Base-by-base conservation (phyloP, 2,113 vertebrate species). In the Carollia perspicillata region DNA sequence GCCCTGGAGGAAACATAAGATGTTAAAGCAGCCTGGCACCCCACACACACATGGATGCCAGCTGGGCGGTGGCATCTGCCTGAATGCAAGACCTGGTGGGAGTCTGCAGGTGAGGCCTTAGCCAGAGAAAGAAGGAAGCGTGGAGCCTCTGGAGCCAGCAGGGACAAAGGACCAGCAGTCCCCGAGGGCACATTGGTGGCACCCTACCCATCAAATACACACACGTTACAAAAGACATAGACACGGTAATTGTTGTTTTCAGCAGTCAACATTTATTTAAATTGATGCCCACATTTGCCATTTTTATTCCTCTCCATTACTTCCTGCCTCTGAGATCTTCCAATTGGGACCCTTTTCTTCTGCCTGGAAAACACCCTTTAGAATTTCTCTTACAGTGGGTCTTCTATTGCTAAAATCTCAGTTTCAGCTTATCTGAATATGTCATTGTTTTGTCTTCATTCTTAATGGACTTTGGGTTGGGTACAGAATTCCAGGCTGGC, bases 211-310 rank as follows among this genome's bases (percentile, higher is more conserved):
- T 49, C 51, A 63, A 26, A 13, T 13, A 63, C 28, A 49, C 28
- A 49, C 37, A 6, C 1, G 13, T 3, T 12, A 6, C 42, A n/a
- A 20, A 77, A 63, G 58, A 42, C n/a, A 30, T 0, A 47, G 44
- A 23, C 12, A 22, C 13, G 12, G 51, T 44, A 6, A 9, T 30
- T 30, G 84, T 10, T 7, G 14, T 35, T 71, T 6, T 30, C 13
- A 74, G 33, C 22, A 44, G n/a, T 68, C 28, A 12, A 22, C 33
- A 23, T 23, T 9, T 66, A 35, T 40, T 91, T 49, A 47, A 7
- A 18, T 0, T 28, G 18, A 23, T 35, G 8, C 28, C 18, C n/a
- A 1, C 5, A 11, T 5, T 69, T 22, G 23, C 10, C 12, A 2
- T 35, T 80, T 72, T 75, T 44, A 8, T 51, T 7, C 13, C 28